Percentiles rank a stretch among this genome's conserved stretches.
Conservation (phyloP, 2,888 invertebrate genomes). For the Trachelus stipa region DNA sequence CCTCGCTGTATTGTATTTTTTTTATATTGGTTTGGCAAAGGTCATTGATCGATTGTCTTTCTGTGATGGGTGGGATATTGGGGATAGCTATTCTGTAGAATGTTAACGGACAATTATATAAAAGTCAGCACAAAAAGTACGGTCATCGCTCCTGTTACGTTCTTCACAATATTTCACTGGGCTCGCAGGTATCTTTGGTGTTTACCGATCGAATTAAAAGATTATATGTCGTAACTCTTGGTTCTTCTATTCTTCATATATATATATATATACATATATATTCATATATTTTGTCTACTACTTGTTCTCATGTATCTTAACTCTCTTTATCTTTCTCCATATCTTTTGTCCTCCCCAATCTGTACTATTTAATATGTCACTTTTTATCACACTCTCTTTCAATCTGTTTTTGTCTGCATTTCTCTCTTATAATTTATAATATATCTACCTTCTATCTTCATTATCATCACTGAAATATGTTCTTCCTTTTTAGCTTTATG, state of each 20-base stretch:
- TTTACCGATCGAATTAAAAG: constrained; percentile 46
- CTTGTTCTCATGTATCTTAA: neutral
- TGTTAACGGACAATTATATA: neutral
- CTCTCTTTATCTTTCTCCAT: neutral
- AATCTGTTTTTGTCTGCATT: constrained; percentile 6
- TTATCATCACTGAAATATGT: constrained; percentile 12
- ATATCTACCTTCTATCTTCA: neutral
- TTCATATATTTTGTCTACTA: constrained; percentile 20
- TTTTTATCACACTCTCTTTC: neutral
- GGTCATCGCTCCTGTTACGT: constrained; percentile 56
- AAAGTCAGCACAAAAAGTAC: constrained; percentile 43
- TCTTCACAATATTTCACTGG: constrained; percentile 59
- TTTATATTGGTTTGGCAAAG: neutral
- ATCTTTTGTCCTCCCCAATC: neutral
- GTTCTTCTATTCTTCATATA: constrained; percentile 15
- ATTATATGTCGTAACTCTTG: constrained; percentile 48
- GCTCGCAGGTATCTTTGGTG: constrained; percentile 62
- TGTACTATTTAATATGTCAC: constrained; percentile 2
- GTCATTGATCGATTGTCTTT: neutral
- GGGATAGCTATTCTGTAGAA: neutral
- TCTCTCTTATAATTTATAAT: neutral
- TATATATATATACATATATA: constrained; percentile 13
- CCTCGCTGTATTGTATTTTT: constrained; percentile 3
- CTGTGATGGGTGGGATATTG: neutral
- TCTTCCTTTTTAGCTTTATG: constrained; percentile 9